These are phyloP conservation scores for Zosterops lateralis DNA, from an alignment of 2,113 vertebrate genomes.

Conservation along the genomic window DNA sequence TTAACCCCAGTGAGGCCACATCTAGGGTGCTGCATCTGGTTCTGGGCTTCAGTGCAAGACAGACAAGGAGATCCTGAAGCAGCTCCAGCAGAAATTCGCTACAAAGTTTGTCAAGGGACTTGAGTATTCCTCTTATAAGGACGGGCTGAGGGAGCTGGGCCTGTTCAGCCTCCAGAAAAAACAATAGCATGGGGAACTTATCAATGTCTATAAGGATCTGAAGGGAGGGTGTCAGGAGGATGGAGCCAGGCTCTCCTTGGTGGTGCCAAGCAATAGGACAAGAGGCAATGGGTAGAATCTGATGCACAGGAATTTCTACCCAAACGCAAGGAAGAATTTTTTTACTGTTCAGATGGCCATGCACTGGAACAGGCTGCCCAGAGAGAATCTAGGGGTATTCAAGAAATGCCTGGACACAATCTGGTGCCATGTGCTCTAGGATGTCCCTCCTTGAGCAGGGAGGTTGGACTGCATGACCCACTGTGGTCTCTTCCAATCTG, in stretches of 20 bases:
- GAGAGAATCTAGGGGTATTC: not conserved
- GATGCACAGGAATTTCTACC: not conserved
- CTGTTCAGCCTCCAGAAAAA: not conserved
- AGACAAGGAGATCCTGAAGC: not conserved
- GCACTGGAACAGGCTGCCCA: not conserved
- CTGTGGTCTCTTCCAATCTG: not conserved
- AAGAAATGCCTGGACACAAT: not conserved
- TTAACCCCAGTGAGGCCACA: not conserved
- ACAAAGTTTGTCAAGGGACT: not conserved
- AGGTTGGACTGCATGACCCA: not conserved
- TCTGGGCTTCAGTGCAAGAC: not conserved
- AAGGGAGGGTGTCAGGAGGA: not conserved
- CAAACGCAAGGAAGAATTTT: not conserved
- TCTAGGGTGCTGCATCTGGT: not conserved
- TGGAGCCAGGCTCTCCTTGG: not conserved
- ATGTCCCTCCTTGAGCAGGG: not conserved
- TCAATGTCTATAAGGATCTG: too few relatives aligned
- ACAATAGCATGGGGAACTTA: not conserved
- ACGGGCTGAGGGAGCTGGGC: not conserved
- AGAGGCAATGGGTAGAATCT: rapidly evolving
- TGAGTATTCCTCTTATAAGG: not conserved
- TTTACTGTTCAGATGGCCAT: too few relatives aligned
- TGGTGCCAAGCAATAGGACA: not conserved
- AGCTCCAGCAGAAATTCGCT: not conserved
- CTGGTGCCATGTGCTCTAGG: not conserved